phyloP scores from a whole-genome alignment of 2,113 vertebrate genomes.

The Oryctolagus cuniculus region DNA sequence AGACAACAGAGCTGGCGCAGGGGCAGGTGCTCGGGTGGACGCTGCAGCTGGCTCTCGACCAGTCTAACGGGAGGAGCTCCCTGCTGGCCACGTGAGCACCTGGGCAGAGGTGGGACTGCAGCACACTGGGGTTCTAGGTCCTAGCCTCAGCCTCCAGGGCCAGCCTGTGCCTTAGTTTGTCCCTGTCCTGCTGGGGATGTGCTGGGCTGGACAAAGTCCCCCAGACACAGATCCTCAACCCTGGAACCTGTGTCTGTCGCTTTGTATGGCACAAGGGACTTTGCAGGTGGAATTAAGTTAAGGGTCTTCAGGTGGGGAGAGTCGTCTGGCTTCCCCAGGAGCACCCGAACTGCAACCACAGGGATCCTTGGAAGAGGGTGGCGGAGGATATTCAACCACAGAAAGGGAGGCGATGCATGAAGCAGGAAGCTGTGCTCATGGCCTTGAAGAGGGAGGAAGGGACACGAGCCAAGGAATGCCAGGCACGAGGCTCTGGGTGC shows the following conservation, averaged over 20 bases:
- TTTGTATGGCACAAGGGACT: not conserved
- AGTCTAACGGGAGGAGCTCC: not conserved
- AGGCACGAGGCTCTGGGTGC: not conserved
- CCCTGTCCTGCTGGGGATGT: not conserved
- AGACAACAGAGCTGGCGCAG: not conserved
- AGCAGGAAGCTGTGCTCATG: not conserved
- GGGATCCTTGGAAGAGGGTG: not conserved
- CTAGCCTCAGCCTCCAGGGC: not conserved
- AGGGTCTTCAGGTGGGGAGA: not conserved
- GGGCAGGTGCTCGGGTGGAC: not conserved
- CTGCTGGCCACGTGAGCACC: not conserved
- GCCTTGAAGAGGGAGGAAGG: not conserved
- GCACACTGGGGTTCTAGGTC: too few relatives aligned
- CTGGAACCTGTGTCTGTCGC: not conserved
- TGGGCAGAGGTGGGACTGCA: not conserved
- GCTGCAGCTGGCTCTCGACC: rapidly evolving
- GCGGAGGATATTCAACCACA: not conserved
- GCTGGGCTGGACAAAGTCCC: not conserved
- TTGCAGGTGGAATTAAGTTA: not conserved
- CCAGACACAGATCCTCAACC: not conserved
- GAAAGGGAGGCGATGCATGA: not conserved
- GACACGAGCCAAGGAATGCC: rapidly evolving
- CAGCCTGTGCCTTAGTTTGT: not conserved
- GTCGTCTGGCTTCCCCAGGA: not conserved
- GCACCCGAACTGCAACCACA: not conserved